These are phyloP conservation scores for Anthopleura xanthogrammica DNA, from an alignment of 92 coral and sea anemone genomes.

Conservation along the genomic window DNA sequence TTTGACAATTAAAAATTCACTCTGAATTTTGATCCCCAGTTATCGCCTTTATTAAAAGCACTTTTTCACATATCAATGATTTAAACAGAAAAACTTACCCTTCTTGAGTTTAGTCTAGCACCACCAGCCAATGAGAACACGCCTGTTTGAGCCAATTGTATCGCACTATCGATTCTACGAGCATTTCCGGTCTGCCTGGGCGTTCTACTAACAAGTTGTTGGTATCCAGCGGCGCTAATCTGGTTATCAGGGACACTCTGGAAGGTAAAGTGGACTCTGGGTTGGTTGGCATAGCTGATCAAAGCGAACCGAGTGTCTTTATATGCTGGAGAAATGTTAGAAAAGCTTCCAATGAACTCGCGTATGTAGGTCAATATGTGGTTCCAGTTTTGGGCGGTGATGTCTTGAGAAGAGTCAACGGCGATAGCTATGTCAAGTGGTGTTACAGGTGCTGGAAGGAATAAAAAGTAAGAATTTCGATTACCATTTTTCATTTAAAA, in stretches of 20 bases:
- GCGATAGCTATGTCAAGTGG: slow-evolving; percentile 74
- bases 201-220: slow-evolving; percentile 35
- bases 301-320: slow-evolving; percentile 71
- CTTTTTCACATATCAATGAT: neutral
- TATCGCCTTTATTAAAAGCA: neutral
- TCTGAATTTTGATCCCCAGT: no score
- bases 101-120: slow-evolving; percentile 29
- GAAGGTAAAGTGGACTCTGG: slow-evolving; percentile 49
- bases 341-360: slow-evolving; percentile 48
- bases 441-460: slow-evolving; percentile 42
- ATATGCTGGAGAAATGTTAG: slow-evolving; percentile 45
- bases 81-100: slow-evolving; percentile 15
- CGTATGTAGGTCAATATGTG: slow-evolving; percentile 47
- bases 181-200: slow-evolving; percentile 45
- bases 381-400: slow-evolving; percentile 54
- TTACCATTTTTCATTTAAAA: no score
- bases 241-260: slow-evolving; percentile 50
- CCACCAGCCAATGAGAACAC: slow-evolving; percentile 38
- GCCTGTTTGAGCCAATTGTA: slow-evolving; percentile 30
- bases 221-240: slow-evolving; percentile 49
- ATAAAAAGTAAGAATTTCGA: neutral
- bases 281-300: slow-evolving; percentile 55
- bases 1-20: no score
- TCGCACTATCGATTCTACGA: slow-evolving; percentile 56
- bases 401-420: slow-evolving; percentile 64